Percentiles rank a stretch among this genome's conserved stretches.
phyloP scores from a whole-genome alignment of 1,140 invertebrate species.

The Arion vulgaris region DNA sequence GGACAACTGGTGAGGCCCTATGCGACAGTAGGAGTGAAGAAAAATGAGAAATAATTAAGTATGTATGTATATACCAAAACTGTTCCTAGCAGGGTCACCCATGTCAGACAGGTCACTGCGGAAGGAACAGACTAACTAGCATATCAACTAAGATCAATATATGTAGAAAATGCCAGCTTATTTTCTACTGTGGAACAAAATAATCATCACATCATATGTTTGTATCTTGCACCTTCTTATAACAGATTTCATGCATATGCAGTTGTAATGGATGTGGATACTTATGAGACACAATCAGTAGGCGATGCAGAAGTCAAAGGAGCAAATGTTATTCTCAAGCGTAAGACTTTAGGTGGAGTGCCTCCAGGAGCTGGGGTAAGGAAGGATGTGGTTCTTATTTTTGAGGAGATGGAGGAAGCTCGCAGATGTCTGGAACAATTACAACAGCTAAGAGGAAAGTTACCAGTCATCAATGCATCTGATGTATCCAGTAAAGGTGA shows the following conservation, averaged over 20 bases:
- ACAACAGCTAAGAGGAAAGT: conserved; percentile 59
- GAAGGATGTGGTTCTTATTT: conserved; percentile 70
- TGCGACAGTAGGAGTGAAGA: too few relatives aligned
- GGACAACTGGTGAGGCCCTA: too few relatives aligned
- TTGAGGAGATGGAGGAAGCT: conserved; percentile 72
- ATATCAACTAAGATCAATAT: too few relatives aligned
- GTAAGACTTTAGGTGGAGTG: conserved; percentile 69
- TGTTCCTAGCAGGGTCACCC: too few relatives aligned
- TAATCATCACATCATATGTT: not conserved
- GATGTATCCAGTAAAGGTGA: too few relatives aligned
- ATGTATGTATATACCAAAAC: too few relatives aligned
- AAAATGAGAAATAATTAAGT: too few relatives aligned
- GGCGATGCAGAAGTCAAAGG: conserved; percentile 56
- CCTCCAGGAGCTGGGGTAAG: conserved; percentile 70
- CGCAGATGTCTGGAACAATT: conserved; percentile 67
- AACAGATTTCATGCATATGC: conserved; percentile 72
- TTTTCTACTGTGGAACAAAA: too few relatives aligned
- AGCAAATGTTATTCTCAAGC: conserved; percentile 70
- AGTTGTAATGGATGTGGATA: conserved; percentile 71
- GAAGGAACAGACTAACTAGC: too few relatives aligned
- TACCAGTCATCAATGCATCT: conserved; percentile 52
- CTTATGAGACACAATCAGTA: conserved; percentile 62
- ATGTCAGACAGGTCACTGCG: too few relatives aligned
- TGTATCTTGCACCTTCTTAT: not conserved
- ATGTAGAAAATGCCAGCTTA: too few relatives aligned